A percentile compares a stretch with the other conserved stretches of the same genome.
These are phyloP conservation scores for Schizothorax lantsangensis DNA, from an alignment of 2,797 vertebrate species.

Conservation along the genomic window DNA sequence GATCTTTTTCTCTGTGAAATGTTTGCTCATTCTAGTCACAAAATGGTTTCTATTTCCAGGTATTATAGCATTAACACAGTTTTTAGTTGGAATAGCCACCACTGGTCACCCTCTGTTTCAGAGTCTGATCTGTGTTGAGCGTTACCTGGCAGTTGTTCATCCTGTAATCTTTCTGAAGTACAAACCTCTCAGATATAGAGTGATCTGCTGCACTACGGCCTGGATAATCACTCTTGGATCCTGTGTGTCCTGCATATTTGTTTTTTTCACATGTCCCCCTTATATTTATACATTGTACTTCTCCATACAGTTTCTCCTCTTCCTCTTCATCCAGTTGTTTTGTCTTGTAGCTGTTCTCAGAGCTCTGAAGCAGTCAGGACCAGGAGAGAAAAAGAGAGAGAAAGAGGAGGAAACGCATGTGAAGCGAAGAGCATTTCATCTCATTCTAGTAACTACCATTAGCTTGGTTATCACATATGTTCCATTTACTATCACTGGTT, in stretches of 20 bases:
- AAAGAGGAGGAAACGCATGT: constrained; percentile 59
- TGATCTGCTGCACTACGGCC: too few species aligned
- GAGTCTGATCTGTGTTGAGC: too few species aligned
- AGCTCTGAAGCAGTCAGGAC: constrained; percentile 32
- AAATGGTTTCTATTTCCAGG: neutral
- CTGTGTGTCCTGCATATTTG: neutral
- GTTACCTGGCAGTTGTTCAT: too few species aligned
- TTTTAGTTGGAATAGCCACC: neutral
- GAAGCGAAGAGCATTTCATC: constrained; percentile 55
- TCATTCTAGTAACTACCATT: constrained; percentile 53
- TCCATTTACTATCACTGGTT: neutral
- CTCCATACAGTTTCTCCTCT: neutral
- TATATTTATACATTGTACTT: neutral
- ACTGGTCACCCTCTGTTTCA: neutral
- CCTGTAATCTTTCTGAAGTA: too few species aligned
- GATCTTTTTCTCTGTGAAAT: neutral
- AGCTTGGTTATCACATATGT: neutral
- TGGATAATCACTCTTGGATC: neutral
- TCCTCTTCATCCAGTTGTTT: neutral
- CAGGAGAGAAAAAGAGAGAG: constrained; percentile 27
- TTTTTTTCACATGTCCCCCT: neutral
- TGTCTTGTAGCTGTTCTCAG: neutral
- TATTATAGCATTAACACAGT: neutral
- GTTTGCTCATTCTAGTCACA: neutral
- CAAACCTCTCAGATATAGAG: too few species aligned